These are phyloP conservation scores for Agapostemon virescens DNA, from an alignment of 2,888 invertebrate genomes.

Conservation along the genomic window DNA sequence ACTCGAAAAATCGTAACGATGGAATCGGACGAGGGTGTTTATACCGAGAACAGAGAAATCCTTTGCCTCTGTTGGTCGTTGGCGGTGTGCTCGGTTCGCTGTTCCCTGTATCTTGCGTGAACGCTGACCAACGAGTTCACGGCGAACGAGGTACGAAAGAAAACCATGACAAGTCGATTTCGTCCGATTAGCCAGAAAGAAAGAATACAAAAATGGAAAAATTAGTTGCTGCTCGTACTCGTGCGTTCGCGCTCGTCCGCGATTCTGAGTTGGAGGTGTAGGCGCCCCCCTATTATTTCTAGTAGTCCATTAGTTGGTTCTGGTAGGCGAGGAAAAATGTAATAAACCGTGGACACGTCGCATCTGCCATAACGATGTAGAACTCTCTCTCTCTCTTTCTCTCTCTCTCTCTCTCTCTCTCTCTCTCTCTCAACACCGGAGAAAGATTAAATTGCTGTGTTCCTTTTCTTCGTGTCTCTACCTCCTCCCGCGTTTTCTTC, in stretches of 20 bases:
- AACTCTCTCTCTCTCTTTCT: too few relatives aligned
- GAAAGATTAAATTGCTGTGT: slow-evolving; percentile 73
- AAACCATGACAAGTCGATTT: too few relatives aligned
- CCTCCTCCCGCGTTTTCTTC: slow-evolving; percentile 28
- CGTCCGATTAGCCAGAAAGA: neutral
- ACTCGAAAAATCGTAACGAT: neutral
- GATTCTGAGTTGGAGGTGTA: slow-evolving; percentile 34
- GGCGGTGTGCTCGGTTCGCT: neutral
- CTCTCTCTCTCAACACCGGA: slow-evolving; percentile 59
- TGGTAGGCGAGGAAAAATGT: slow-evolving; percentile 72
- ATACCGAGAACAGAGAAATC: neutral
- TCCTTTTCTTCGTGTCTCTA: slow-evolving; percentile 31
- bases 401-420: too few relatives aligned
- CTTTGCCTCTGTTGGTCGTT: neutral
- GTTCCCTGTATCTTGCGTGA: neutral
- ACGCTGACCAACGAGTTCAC: neutral
- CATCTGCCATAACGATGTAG: slow-evolving; percentile 65
- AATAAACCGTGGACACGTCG: slow-evolving; percentile 75
- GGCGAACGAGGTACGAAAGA: neutral
- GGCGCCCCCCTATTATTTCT: slow-evolving; percentile 70
- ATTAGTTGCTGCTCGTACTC: neutral
- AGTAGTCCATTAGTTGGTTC: slow-evolving; percentile 72
- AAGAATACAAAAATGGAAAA: neutral
- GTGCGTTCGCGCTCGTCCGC: slow-evolving; percentile 39
- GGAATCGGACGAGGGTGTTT: neutral